These are phyloP conservation scores for Ligdia adustata DNA, from an alignment of 2,888 invertebrate genomes.

Conservation along the genomic window DNA sequence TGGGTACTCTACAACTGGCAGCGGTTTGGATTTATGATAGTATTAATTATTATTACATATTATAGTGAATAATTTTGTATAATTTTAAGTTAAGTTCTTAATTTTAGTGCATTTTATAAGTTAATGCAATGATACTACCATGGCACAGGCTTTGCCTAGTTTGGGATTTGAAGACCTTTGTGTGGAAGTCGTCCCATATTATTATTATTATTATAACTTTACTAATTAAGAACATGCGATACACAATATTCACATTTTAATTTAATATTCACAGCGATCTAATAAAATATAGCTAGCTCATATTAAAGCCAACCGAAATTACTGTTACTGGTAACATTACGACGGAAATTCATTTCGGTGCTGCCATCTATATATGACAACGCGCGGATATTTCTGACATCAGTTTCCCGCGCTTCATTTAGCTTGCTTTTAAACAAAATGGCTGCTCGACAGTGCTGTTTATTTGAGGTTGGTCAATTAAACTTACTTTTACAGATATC, in stretches of 20 bases:
- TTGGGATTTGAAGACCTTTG: too few species aligned
- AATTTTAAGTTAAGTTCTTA: too few species aligned
- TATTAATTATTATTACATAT: too few species aligned
- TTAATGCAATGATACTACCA: too few species aligned
- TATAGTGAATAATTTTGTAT: too few species aligned
- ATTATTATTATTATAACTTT: background rate
- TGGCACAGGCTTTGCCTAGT: too few species aligned
- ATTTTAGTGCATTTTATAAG: too few species aligned
- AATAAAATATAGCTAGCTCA: background rate
- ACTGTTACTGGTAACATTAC: conserved; percentile 14
- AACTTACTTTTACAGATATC: background rate
- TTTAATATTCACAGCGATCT: background rate
- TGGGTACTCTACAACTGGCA: too few species aligned
- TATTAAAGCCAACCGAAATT: background rate
- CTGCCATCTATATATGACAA: conserved; percentile 15
- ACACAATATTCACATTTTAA: background rate
- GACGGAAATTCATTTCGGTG: conserved; percentile 12
- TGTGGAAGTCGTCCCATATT: too few species aligned
- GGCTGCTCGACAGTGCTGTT: conserved; percentile 14
- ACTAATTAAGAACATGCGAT: background rate
- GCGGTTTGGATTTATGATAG: too few species aligned
- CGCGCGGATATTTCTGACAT: conserved; percentile 46
- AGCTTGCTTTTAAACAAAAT: conserved; percentile 31
- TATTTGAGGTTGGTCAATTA: background rate
- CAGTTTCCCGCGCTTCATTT: conserved; percentile 49